Evolutionary conservation across 2,888 invertebrate genomes (phyloP), one percentile per base, ranked within the genome.

Genomic region (Heteropelma amictum): DNA sequence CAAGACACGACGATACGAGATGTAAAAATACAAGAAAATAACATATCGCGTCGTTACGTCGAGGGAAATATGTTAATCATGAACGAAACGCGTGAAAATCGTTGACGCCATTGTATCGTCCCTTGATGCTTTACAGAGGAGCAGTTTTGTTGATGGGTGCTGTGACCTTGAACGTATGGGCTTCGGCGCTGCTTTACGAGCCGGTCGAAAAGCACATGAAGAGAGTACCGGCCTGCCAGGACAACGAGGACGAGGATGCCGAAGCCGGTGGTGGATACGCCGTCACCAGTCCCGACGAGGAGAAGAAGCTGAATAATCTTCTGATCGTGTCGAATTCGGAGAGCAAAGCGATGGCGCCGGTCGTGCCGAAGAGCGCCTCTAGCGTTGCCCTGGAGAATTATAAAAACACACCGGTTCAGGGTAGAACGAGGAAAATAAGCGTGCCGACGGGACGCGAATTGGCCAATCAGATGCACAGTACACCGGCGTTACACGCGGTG

Each of bases 161-260:
- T 8, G 90, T 96, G 12, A 95, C 95, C 82, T 89, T 96, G 53
- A 95, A 97, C 88, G 95, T 95, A 0, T 95, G 95, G 92, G 95
- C 96, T 7, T 95, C 95, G 0, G 96, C 96, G 2, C 87, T 96
- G 10, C 93, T 96, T 53, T 96, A 96, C 89, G 95, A 96, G 76
- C 96, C 96, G 0, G 96, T 96, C 0, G 94, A 95, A 78, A 93
- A 93, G 79, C 96, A 96, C 84, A 92, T 96, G 93, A 92, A 94
- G 80, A 91, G 92, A 82, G 93, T 93, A 67, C 92, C 79, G 58
- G 49, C 89, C 88, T 76, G 90, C 67, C 89, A 68, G 12, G 77
- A 85, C 0, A 90, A 90, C 23, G 84, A 78, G 17, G 75, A 89
- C 0, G 86, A 83, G 2, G 89, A n/a, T n/a, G n/a, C 89, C 35